Percentiles rank a stretch among this genome's conserved stretches.
Evolutionary conservation across 2,888 invertebrate genomes (phyloP).

Genomic region (Macaria notata): DNA sequence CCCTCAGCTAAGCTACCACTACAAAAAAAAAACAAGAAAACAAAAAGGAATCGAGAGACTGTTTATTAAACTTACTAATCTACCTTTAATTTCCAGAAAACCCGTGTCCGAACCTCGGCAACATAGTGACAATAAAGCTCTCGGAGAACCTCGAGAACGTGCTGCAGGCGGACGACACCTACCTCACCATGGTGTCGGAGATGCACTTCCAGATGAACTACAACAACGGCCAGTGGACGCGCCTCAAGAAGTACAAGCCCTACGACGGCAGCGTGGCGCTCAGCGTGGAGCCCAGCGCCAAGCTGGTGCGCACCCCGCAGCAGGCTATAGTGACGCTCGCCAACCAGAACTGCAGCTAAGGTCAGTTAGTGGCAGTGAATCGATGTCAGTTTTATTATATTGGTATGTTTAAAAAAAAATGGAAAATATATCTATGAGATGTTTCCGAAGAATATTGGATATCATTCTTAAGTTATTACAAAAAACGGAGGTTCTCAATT

Average conservation of each 20-base stretch:
- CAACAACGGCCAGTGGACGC: slow-evolving; percentile 98
- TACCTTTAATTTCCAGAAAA: slow-evolving; percentile 85
- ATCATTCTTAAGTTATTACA: too few relatives aligned
- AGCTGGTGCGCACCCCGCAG: slow-evolving; percentile 67
- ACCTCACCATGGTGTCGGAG: slow-evolving; percentile 91
- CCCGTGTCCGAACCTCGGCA: slow-evolving; percentile 98
- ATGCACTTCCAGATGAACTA: slow-evolving; percentile 99
- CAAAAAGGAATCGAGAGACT: too few relatives aligned
- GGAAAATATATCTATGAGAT: too few relatives aligned
- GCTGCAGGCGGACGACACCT: slow-evolving; percentile 91
- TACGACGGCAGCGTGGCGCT: slow-evolving; percentile 83
- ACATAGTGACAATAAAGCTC: slow-evolving; percentile 97
- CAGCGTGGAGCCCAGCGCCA: slow-evolving; percentile 71
- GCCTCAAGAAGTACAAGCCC: slow-evolving; percentile 92
- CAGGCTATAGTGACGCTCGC: slow-evolving; percentile 71
- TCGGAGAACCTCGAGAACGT: slow-evolving; percentile 96
- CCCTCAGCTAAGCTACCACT: too few relatives aligned
- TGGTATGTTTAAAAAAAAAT: too few relatives aligned
- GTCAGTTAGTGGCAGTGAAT: slow-evolving; percentile 12
- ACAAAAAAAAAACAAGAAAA: too few relatives aligned
- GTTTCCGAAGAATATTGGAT: too few relatives aligned
- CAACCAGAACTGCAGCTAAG: slow-evolving; percentile 71
- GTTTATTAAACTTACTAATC: too few relatives aligned
- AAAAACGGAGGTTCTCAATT: too few relatives aligned
- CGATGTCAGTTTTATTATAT: too few relatives aligned